Base-by-base conservation (phyloP, 1,140 invertebrate species). In the Glomeris maerens region DNA sequence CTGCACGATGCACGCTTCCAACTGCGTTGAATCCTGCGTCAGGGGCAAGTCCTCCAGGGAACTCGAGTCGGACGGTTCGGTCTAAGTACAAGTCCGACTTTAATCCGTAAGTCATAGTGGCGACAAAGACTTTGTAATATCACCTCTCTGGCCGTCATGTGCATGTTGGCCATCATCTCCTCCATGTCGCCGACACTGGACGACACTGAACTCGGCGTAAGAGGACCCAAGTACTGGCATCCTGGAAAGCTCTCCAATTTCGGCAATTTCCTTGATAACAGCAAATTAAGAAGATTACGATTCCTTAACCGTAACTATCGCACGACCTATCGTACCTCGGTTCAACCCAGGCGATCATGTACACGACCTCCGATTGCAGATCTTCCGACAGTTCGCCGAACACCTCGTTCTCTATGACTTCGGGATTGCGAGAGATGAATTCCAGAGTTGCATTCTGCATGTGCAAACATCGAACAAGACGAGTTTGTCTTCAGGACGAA, bases 331-430 rank as follows among this genome's bases (percentile, higher is more conserved):
- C 41, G 17, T 22, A 45, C 56, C 54, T 52, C 27, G 54, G 36
- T 40, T 52, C 57, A 27, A 50, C 48, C 62, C 61, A 62, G 17
- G 55, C 52, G 26, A 64, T 57, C 41, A 58, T 55, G 46, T 60
- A 60, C 44, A 63, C 62, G 14, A 78, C 70, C 64, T 77, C 75
- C 47, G 74, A 70, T 60, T 78, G 76, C 45, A 80, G 60, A 38
- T 73, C 68, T 51, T 73, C 70, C 3, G 77, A 75, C 47, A 80
- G 63, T 58, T 80, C 76, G 55, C 71, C 70, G 58, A 78, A 79
- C 27, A 78, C 67, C 52, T 80, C 78, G 58, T 67, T 69, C 47
- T 74, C 73, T 31, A 72, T 72, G n/a, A 79, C 57, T 48, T 71
- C 67, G 21, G 74, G 70, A 60, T 79, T 70, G 52, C 72, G 64